phyloP scores from a whole-genome alignment of 2,888 invertebrate species.

The Ptilodon capucinus region DNA sequence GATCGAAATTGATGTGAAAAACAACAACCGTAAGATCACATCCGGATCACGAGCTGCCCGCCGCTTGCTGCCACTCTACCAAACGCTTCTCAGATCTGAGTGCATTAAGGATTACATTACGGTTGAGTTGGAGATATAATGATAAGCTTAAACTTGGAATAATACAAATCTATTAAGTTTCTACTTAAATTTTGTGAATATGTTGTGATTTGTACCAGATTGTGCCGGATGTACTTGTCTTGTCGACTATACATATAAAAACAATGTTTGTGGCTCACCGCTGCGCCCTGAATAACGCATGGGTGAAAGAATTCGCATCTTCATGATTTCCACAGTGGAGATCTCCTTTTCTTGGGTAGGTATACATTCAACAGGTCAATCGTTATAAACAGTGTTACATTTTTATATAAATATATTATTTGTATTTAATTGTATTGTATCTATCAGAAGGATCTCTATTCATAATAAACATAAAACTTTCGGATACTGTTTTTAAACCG shows the following conservation, averaged over 20 bases:
- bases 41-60: conserved; percentile 22
- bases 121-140: not conserved
- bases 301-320: not conserved
- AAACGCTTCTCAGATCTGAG: conserved; percentile 4
- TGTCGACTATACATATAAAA: not conserved
- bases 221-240: not conserved
- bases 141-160: not conserved
- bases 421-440: too few relatives aligned
- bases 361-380: too few relatives aligned
- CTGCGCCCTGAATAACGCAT: not conserved
- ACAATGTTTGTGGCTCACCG: not conserved
- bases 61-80: not conserved
- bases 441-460: too few relatives aligned
- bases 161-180: too few relatives aligned
- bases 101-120: not conserved
- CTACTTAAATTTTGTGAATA: too few relatives aligned
- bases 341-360: not conserved
- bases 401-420: too few relatives aligned
- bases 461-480: too few relatives aligned
- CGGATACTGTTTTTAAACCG: too few relatives aligned
- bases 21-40: conserved; percentile 8
- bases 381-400: too few relatives aligned
- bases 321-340: not conserved
- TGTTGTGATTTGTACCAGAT: not conserved
- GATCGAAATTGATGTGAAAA: conserved; percentile 22